phyloP scores from a whole-genome alignment of 2,888 invertebrate genomes.

The Amitus sp. region DNA sequence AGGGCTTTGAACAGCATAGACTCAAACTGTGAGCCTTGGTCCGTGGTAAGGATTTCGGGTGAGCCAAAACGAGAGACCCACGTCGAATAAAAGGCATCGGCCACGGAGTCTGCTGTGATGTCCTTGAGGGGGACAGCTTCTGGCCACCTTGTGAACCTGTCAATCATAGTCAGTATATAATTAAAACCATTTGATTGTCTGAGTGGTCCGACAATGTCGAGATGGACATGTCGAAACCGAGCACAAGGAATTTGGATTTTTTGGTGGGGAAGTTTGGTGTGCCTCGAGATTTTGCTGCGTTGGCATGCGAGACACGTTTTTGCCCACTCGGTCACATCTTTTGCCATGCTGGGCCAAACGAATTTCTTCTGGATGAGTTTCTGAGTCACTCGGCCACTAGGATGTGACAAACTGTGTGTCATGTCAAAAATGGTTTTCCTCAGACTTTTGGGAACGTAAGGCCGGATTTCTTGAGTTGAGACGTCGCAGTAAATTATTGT shows the following conservation, averaged over 20 bases:
- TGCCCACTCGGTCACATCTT: constrained; percentile 54
- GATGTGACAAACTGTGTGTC: constrained; percentile 48
- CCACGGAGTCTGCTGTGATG: constrained; percentile 39
- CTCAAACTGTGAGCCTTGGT: constrained; percentile 13
- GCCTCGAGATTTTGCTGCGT: constrained; percentile 51
- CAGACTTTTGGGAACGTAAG: no score
- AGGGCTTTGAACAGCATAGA: neutral
- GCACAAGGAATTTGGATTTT: no score
- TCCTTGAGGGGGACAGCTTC: constrained; percentile 24
- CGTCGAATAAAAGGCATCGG: constrained; percentile 19
- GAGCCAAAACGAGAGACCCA: constrained; percentile 38
- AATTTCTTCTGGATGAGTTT: constrained; percentile 53
- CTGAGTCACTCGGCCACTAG: constrained; percentile 41
- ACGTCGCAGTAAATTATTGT: constrained; percentile 3
- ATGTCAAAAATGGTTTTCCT: no score
- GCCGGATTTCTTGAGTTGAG: constrained; percentile 7
- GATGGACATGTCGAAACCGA: constrained; percentile 52
- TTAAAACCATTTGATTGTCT: constrained; percentile 12
- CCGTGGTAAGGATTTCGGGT: constrained; percentile 43
- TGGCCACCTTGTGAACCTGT: constrained; percentile 46
- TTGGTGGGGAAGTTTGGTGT: constrained; percentile 27
- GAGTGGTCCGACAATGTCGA: constrained; percentile 49
- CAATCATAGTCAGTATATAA: constrained; percentile 55
- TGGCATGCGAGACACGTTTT: constrained; percentile 54
- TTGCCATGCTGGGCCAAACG: constrained; percentile 58